These are phyloP conservation scores for Sebastes cheni DNA, from an alignment of 2,797 vertebrate genomes.

Conservation along the genomic window DNA sequence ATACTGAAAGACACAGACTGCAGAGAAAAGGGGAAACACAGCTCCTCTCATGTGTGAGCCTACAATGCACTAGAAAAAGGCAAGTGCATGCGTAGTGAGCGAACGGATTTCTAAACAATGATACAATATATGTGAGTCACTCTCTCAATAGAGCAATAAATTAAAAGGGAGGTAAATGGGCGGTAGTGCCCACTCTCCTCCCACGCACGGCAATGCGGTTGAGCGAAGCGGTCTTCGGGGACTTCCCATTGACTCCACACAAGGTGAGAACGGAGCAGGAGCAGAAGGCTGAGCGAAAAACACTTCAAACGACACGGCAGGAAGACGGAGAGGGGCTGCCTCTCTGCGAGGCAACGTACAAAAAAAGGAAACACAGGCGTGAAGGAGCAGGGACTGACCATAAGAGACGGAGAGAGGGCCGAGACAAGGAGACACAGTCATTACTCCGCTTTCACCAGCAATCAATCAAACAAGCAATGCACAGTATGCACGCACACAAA, in stretches of 20 bases:
- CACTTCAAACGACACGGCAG: conserved; percentile 52
- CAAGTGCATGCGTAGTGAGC: background rate
- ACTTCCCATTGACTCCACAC: conserved; percentile 76
- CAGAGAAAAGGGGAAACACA: background rate
- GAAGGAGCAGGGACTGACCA: conserved; percentile 22
- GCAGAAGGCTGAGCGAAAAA: conserved; percentile 62
- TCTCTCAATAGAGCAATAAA: conserved; percentile 54
- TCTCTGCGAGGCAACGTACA: conserved; percentile 26
- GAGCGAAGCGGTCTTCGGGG: conserved; percentile 68
- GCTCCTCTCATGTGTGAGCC: conserved; percentile 8
- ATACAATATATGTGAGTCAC: conserved; percentile 46
- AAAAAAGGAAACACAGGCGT: background rate
- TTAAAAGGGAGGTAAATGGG: conserved; percentile 66
- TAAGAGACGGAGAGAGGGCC: conserved; percentile 25
- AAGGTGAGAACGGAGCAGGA: conserved; percentile 69
- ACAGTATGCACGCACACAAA: conserved; percentile 18
- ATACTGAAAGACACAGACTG: conserved; percentile 39
- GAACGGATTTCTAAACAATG: conserved; percentile 42
- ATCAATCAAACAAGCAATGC: conserved; percentile 53
- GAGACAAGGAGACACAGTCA: conserved; percentile 37
- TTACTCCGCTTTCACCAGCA: conserved; percentile 47
- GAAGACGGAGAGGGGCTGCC: conserved; percentile 41
- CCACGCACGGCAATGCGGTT: conserved; percentile 70
- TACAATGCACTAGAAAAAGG: conserved; percentile 12
- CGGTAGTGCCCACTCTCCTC: conserved; percentile 59